Evolutionary conservation across 2,113 vertebrate species (phyloP).

Genomic region (Brienomyrus longianalis): DNA sequence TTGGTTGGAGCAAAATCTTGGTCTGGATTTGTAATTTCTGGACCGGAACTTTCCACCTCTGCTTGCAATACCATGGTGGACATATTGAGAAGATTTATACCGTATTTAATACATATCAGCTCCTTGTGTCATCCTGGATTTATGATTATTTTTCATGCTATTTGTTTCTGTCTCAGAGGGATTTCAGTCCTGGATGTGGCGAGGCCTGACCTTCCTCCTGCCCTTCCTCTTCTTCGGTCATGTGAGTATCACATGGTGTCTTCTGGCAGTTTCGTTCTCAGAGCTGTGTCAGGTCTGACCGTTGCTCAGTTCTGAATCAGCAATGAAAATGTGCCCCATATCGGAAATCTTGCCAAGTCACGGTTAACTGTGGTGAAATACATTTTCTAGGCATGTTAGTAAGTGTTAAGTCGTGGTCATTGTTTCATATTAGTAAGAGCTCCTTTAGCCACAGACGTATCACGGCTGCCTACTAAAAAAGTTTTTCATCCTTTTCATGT

Average conservation of each 20-base stretch:
- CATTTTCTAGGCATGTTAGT: not conserved
- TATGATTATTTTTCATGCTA: not conserved
- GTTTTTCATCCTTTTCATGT: not conserved
- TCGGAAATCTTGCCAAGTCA: not conserved
- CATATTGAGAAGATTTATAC: not conserved
- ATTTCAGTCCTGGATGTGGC: slow-evolving; percentile 99
- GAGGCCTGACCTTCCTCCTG: slow-evolving; percentile 88
- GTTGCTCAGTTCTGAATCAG: not conserved
- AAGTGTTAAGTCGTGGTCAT: not conserved
- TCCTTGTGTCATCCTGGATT: not conserved
- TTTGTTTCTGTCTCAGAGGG: slow-evolving; percentile 68
- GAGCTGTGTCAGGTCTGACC: not conserved
- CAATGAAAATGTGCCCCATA: not conserved
- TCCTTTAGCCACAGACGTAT: not conserved
- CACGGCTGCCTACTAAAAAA: not conserved
- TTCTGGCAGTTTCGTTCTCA: not conserved
- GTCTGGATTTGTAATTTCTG: not conserved
- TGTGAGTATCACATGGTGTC: slow-evolving; percentile 56
- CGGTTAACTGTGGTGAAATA: not conserved
- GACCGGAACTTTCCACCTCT: not conserved
- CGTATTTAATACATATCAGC: not conserved
- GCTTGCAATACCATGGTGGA: not conserved
- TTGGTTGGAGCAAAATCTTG: not conserved
- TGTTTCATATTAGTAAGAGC: not conserved
- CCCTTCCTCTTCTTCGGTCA: slow-evolving; percentile 94